Percentiles rank a stretch among this genome's conserved stretches.
Conservation (phyloP, 2,113 vertebrate species). For the Megatriorchis doriae region DNA sequence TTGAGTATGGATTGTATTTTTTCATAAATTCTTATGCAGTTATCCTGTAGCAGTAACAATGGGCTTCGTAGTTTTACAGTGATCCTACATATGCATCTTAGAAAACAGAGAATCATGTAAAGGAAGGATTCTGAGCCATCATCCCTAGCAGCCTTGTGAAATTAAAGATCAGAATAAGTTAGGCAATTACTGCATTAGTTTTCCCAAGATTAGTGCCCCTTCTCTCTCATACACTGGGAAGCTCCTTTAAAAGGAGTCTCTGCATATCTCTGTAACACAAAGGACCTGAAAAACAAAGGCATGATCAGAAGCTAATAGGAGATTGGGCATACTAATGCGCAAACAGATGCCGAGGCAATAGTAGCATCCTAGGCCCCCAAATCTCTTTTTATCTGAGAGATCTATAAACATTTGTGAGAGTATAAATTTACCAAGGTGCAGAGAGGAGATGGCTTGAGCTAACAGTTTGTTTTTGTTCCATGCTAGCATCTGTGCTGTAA, state of each 20-base stretch:
- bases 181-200: not conserved
- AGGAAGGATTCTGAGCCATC: not conserved
- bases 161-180: not conserved
- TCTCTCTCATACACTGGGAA: not conserved
- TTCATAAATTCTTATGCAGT: not conserved
- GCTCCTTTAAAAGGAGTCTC: not conserved
- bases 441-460: not conserved
- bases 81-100: not conserved
- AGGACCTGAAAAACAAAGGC: not conserved
- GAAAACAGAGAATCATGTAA: not conserved
- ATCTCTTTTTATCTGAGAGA: not conserved
- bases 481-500: slow-evolving; percentile 1
- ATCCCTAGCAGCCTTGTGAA: not conserved
- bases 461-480: not conserved
- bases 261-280: not conserved
- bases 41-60: not conserved
- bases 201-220: not conserved
- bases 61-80: not conserved
- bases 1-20: not conserved
- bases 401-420: not conserved
- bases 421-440: not conserved
- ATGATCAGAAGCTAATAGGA: not conserved
- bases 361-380: not conserved
- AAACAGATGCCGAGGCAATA: not conserved
- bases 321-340: not conserved